Evolutionary conservation across 2,888 invertebrate species (phyloP).

Genomic region (Scaeva pyrastri): DNA sequence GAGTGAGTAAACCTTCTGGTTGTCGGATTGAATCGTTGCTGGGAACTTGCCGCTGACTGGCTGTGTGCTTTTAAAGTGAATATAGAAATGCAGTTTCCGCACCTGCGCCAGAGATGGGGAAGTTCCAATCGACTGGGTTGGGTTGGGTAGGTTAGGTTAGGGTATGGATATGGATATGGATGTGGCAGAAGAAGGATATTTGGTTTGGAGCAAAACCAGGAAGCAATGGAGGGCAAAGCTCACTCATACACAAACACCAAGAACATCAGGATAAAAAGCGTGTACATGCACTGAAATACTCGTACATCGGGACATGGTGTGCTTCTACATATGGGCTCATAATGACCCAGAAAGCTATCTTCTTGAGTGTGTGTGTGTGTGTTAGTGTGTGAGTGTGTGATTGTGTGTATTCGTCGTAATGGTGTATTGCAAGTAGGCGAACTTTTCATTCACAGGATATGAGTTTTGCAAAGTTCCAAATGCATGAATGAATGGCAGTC

Average conservation of each 20-base stretch:
- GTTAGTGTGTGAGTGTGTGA: background rate
- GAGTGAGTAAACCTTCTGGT: slow-evolving; percentile 61
- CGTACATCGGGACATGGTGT: background rate
- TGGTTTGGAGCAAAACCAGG: slow-evolving; percentile 37
- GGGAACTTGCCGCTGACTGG: slow-evolving; percentile 67
- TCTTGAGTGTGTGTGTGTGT: slow-evolving; percentile 7
- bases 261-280: background rate
- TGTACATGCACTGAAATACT: background rate
- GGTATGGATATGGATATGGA: background rate
- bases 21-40: slow-evolving; percentile 50
- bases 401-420: background rate
- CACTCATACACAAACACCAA: slow-evolving; percentile 26
- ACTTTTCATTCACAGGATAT: slow-evolving; percentile 70
- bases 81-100: slow-evolving; percentile 68
- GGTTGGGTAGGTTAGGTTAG: slow-evolving; percentile 2
- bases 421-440: slow-evolving; percentile 24
- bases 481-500: slow-evolving; percentile 62
- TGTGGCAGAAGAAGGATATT: background rate
- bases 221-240: slow-evolving; percentile 47
- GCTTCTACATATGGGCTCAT: background rate
- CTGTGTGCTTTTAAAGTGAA: slow-evolving; percentile 44
- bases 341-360: slow-evolving; percentile 72
- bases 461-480: slow-evolving; percentile 43
- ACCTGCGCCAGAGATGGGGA: slow-evolving; percentile 61
- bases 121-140: slow-evolving; percentile 4